Evolutionary conservation across 1,140 invertebrate genomes (phyloP).

Genomic region (Sminthurinus signatus): DNA sequence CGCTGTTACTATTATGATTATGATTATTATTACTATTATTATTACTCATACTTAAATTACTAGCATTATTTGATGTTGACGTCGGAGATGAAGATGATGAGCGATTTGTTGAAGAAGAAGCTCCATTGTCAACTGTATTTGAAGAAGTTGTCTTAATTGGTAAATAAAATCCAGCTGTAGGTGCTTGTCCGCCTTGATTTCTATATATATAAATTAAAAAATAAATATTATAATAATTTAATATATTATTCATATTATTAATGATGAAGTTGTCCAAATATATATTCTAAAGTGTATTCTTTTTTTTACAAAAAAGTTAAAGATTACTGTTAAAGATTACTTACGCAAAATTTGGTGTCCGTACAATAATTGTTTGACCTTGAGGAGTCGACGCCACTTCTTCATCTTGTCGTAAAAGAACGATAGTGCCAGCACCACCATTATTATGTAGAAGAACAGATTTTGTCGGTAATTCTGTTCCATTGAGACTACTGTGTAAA

Average conservation of each 20-base stretch:
- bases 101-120: not conserved
- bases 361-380: slow-evolving; percentile 37
- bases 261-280: not conserved
- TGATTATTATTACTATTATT: not conserved
- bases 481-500: slow-evolving; percentile 1
- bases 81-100: not conserved
- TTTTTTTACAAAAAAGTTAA: not conserved
- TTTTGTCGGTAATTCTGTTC: not conserved
- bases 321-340: not conserved
- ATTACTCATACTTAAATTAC: too few relatives aligned
- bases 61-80: not conserved
- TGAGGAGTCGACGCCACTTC: slow-evolving; percentile 18
- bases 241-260: not conserved
- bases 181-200: slow-evolving; percentile 1
- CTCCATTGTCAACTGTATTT: not conserved
- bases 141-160: slow-evolving; percentile 1
- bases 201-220: too few relatives aligned
- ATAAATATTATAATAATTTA: not conserved
- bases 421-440: slow-evolving; percentile 30
- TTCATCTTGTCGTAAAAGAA: slow-evolving; percentile 34
- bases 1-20: not conserved
- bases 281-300: too few relatives aligned
- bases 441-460: slow-evolving; percentile 4
- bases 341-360: slow-evolving; percentile 36
- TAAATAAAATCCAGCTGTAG: not conserved